Base-by-base conservation (phyloP, 2,888 invertebrate species). In the Trissoscelio sp. region DNA sequence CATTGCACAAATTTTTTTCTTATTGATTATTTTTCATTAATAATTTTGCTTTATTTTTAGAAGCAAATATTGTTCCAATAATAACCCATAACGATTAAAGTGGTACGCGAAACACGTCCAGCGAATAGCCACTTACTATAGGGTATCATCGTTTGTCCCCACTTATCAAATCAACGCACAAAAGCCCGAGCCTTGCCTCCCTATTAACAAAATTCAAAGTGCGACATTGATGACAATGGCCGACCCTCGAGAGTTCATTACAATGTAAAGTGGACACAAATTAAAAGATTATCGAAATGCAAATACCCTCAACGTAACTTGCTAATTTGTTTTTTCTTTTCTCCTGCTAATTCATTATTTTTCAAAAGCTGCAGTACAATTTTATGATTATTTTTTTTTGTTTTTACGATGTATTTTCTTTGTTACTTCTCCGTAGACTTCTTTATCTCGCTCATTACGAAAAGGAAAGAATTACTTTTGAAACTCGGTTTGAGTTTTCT, bases 391-490 rank as follows among this genome's bases (percentile, higher is more conserved):
- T n/a, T n/a, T n/a, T n/a, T n/a, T n/a, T n/a, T n/a, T 44, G 18
- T 11, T 44, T 18, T 39, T 12, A 3, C 39, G 39, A 12, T 39
- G 2, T 14, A 3, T 39, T 39, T 1, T 12, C 14, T 37, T 37
- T 37, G 11, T n/a, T 11, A 5, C n/a, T 37, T 37, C 11, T 37
- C n/a, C 9, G n/a, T 37, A 11, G n/a, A 37, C 18, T 18, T 14
- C 14, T 42, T 16, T 12, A 18, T 37, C 20, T 20, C 12, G 14
- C 58, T 44, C 60, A 60, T 60, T 60, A 60, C 39, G 37, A 60
- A 28, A 42, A 58, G 42, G 9, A 42, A 28, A 60, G 42, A 44
- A 28, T 60, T 60, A 39, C 60, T 60, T 44, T 60, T 44, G 16
- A 44, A 60, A 60, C 28, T 60, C 11, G 28, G 44, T 28, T 44